Percentiles rank a stretch among this genome's conserved stretches.
These are phyloP conservation scores for Rhinatrema bivittatum DNA, from an alignment of 2,797 vertebrate genomes.

Conservation along the genomic window DNA sequence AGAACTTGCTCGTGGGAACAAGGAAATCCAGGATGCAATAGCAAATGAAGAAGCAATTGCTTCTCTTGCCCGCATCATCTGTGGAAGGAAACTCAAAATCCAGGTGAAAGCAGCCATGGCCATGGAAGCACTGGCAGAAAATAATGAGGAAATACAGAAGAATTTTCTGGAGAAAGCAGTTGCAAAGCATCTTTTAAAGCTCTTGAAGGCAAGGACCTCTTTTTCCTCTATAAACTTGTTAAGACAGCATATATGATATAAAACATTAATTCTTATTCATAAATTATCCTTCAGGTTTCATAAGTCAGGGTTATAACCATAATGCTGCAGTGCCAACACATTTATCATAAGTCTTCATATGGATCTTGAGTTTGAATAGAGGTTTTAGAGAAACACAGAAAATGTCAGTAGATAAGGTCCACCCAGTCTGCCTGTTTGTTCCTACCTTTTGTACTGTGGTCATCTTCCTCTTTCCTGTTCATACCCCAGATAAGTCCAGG, in stretches of 20 bases:
- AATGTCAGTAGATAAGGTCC: no score
- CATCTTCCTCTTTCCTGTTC: no score
- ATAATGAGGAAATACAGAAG: constrained; percentile 48
- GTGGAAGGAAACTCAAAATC: constrained; percentile 38
- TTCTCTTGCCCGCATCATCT: constrained; percentile 50
- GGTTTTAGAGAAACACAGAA: no score
- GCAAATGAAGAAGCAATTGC: constrained; percentile 35
- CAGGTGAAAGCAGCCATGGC: constrained; percentile 58
- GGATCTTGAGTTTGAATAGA: no score
- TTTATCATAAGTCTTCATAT: no score
- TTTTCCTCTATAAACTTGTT: background rate
- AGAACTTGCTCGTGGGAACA: constrained; percentile 48
- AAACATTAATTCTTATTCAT: background rate
- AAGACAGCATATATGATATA: background rate
- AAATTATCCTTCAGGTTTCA: background rate
- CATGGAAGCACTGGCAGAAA: constrained; percentile 49
- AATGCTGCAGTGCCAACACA: no score
- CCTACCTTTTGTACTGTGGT: no score
- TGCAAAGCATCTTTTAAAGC: constrained; percentile 47
- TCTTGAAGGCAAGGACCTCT: constrained; percentile 51
- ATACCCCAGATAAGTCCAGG: no score
- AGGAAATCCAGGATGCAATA: constrained; percentile 48
- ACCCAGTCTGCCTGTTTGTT: no score
- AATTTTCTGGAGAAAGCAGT: constrained; percentile 46
- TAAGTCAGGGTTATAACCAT: no score